These are phyloP conservation scores for Epinephelus fuscoguttatus DNA, from an alignment of 2,113 vertebrate genomes.

Conservation along the genomic window DNA sequence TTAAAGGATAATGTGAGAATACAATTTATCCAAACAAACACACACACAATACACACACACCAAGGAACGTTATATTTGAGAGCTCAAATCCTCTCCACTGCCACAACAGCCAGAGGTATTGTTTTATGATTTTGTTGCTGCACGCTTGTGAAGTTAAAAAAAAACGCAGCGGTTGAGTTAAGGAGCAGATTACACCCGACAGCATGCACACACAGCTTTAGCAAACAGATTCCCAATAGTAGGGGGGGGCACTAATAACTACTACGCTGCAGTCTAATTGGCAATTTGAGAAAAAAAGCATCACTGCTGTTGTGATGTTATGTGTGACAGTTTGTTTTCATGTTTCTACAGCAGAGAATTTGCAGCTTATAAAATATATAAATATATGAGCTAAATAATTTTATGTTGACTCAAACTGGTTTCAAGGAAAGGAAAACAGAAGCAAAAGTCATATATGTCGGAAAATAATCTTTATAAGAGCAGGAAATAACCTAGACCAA, in stretches of 20 bases:
- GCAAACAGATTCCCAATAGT: not conserved
- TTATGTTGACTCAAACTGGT: too few relatives aligned
- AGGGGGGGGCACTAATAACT: not conserved
- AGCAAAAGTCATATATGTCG: too few relatives aligned
- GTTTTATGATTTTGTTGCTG: constrained; percentile 10
- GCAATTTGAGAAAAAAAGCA: not conserved
- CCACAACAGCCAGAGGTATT: constrained; percentile 25
- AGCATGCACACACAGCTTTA: not conserved
- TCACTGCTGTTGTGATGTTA: not conserved
- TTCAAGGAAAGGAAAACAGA: too few relatives aligned
- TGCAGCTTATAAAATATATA: not conserved
- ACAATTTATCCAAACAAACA: not conserved
- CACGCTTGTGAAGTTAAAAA: constrained; percentile 5
- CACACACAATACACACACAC: constrained; percentile 2
- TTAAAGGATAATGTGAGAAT: constrained; percentile 23
- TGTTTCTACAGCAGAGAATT: not conserved
- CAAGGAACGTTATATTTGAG: not conserved
- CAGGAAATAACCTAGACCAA: not conserved
- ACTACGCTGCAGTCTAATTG: not conserved
- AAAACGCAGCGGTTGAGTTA: constrained; percentile 11
- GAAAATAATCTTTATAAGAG: not conserved
- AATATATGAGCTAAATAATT: not conserved
- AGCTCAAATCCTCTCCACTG: constrained; percentile 4
- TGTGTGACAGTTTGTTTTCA: constrained; percentile 3
- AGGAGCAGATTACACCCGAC: constrained; percentile 8